These are phyloP conservation scores for Pseudobourletiella spinata DNA, from an alignment of 1,140 invertebrate species.

Conservation along the genomic window DNA sequence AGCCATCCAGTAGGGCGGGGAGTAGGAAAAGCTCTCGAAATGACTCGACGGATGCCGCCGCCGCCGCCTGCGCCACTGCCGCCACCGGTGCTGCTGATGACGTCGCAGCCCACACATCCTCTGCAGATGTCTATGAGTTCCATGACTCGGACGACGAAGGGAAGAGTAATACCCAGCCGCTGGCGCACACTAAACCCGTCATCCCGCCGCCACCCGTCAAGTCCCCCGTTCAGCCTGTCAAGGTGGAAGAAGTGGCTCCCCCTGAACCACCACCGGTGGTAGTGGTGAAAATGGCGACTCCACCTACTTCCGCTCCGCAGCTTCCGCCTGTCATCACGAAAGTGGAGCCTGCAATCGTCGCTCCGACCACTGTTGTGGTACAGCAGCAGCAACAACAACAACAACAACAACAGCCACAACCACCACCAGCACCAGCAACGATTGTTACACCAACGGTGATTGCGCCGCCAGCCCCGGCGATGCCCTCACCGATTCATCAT, in stretches of 20 bases:
- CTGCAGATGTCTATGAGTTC: conserved; percentile 37
- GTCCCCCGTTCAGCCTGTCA: conserved; percentile 9
- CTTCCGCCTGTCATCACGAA: neutral
- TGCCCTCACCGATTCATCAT: neutral
- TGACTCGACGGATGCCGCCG: conserved; percentile 5
- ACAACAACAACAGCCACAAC: conserved; percentile 35
- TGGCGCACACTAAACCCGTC: conserved; percentile 15
- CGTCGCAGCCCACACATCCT: neutral
- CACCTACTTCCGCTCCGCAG: too few relatives aligned
- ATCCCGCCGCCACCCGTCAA: conserved; percentile 15
- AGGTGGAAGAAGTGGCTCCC: too few relatives aligned
- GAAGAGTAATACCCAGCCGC: neutral
- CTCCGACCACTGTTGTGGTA: conserved; percentile 40
- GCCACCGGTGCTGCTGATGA: neutral
- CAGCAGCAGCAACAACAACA: too few relatives aligned
- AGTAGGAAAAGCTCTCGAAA: conserved; percentile 11
- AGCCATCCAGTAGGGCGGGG: neutral
- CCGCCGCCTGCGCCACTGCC: neutral
- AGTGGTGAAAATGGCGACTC: too few relatives aligned
- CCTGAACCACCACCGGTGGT: conserved; percentile 10
- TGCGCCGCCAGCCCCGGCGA: too few relatives aligned
- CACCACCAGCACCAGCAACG: conserved; percentile 57
- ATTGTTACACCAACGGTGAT: neutral
- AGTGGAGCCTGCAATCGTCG: neutral
- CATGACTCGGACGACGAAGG: conserved; percentile 37